These are phyloP conservation scores for Mellivora capensis DNA, from an alignment of 2,113 vertebrate genomes.

Conservation along the genomic window DNA sequence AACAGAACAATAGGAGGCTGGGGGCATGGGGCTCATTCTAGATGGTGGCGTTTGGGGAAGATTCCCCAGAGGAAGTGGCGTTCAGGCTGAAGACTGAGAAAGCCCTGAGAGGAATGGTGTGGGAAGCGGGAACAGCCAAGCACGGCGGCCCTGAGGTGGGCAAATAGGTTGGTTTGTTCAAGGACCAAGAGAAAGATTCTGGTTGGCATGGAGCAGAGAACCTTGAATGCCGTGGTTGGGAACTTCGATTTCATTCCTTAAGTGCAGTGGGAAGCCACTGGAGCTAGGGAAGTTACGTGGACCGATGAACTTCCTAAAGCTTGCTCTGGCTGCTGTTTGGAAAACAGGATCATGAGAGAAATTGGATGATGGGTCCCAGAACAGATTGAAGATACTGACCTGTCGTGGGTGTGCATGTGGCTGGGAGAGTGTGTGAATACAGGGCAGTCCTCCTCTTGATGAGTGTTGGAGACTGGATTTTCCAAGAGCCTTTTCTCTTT, in stretches of 20 bases:
- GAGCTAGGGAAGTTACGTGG: background rate
- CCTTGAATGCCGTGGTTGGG: background rate
- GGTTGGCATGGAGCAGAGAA: background rate
- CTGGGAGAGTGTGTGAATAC: rapidly evolving
- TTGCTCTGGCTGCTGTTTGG: background rate
- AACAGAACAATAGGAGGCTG: too few species aligned
- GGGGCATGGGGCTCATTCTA: background rate
- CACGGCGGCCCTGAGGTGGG: rapidly evolving
- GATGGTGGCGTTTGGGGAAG: background rate
- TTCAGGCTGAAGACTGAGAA: background rate
- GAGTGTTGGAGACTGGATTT: background rate
- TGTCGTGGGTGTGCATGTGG: rapidly evolving
- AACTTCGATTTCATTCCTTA: background rate
- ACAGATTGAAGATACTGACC: background rate
- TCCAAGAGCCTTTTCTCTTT: background rate
- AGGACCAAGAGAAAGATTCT: background rate
- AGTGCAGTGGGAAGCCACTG: background rate
- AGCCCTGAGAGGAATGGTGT: too few species aligned
- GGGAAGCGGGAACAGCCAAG: background rate
- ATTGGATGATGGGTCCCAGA: background rate
- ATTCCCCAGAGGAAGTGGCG: background rate
- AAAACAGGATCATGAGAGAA: background rate
- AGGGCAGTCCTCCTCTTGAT: background rate
- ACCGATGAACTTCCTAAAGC: background rate
- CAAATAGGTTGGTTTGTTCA: background rate